Base-by-base conservation (phyloP, 2,797 vertebrate genomes). In the Petrocephalus schoutedeni region DNA sequence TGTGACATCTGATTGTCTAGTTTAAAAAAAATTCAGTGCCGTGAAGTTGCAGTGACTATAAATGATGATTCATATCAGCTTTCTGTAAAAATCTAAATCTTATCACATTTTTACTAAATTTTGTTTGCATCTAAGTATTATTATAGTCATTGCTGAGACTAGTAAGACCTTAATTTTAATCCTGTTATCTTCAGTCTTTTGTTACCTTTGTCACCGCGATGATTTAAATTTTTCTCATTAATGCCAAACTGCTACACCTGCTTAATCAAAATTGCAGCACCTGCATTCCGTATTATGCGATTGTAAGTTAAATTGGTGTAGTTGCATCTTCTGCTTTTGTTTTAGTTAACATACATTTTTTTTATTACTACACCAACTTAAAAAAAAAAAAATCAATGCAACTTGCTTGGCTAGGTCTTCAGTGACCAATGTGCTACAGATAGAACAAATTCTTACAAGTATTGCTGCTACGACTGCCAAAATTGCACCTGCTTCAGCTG, bases 231-330 rank as follows among this genome's bases (percentile, higher is more conserved):
- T 91, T 49, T 89, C 89, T 89, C 89, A 88, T 49, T 92, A 86
- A 94, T 95, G 95, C 95, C 95, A 95, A 95, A 93, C 93, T 51
- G 88, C 88, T 91, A 91, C 89, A 91, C 90, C 90, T 90, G 90
- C 87, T 80, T 90, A 88, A 90, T 90, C 93, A 91, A 90, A 88
- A 91, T 90, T 83, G 89, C 89, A 91, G 84, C 90, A 80, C 90
- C 90, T 88, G 89, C 90, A 88, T 92, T 71, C 90, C 86, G 74
- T 89, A 91, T 91, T 92, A 89, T 88, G 89, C 87, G 92, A 90
- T 90, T 90, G 90, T 92, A 92, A 92, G 67, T 61, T 41, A 61
- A 61, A 88, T 90, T 89, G 89, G 90, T 90, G 89, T 64, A 64
- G 71, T 89, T 85, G 41, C 0, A 59, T 23, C 71, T 53, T 58